These are phyloP conservation scores for Lithophane socia DNA, from an alignment of 2,888 invertebrate genomes.

Conservation along the genomic window DNA sequence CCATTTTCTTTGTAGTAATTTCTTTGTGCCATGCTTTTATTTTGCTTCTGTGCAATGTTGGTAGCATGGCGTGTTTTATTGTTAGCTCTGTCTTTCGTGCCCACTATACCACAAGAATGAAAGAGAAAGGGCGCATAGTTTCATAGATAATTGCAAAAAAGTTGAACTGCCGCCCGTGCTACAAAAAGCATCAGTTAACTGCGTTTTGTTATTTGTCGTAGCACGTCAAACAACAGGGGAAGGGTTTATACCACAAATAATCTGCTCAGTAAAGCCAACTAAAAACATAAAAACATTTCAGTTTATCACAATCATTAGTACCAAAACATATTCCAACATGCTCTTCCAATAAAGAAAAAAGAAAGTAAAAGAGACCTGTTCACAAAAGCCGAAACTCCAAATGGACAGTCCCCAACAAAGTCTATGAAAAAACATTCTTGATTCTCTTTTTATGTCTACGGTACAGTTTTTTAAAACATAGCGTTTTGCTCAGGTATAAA, in stretches of 20 bases:
- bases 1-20: no score
- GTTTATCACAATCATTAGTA: slow-evolving; percentile 35
- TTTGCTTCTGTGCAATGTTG: no score
- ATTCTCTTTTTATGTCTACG: slow-evolving; percentile 49
- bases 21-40: no score
- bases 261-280: not conserved
- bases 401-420: slow-evolving; percentile 42
- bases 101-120: no score
- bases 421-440: slow-evolving; percentile 50
- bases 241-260: slow-evolving; percentile 1
- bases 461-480: slow-evolving; percentile 54
- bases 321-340: slow-evolving; percentile 37
- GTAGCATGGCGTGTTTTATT: no score
- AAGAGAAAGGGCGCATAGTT: no score
- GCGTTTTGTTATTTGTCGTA: no score
- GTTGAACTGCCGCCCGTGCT: no score
- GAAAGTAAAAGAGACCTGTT: slow-evolving; percentile 21
- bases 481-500: slow-evolving; percentile 42
- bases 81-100: no score
- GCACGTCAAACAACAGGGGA: no score
- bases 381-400: slow-evolving; percentile 52
- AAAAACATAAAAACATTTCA: slow-evolving; percentile 22
- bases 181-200: no score
- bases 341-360: slow-evolving; percentile 38
- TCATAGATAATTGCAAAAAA: no score